Percentiles rank a stretch among this genome's conserved stretches.
These are phyloP conservation scores for Porites rus DNA, from an alignment of 92 coral and sea anemone genomes.

Conservation along the genomic window DNA sequence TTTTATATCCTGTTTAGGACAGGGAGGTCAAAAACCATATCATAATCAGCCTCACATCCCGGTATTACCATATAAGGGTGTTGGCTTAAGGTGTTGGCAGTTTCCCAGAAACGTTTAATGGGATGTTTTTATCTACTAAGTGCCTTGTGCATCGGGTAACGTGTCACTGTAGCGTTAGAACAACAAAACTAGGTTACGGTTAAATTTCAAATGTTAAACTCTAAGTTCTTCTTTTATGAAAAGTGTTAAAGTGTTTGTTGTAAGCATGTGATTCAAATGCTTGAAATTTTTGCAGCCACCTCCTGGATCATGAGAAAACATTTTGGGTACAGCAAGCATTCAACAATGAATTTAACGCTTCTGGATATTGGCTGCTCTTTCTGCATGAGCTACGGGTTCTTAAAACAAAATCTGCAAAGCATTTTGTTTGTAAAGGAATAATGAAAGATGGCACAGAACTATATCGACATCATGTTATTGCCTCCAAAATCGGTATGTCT, in stretches of 20 bases:
- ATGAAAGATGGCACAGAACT: constrained; percentile 73
- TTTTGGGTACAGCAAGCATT: constrained; percentile 76
- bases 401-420: constrained; percentile 57
- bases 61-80: no score
- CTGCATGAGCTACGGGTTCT: constrained; percentile 55
- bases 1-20: no score
- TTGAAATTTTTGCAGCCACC: constrained; percentile 16
- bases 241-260: background rate
- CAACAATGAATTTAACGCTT: constrained; percentile 64
- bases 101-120: no score
- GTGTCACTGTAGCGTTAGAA: no score
- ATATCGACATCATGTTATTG: constrained; percentile 77
- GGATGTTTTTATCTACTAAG: no score
- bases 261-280: background rate
- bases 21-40: no score
- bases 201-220: no score
- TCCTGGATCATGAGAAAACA: constrained; percentile 61
- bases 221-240: no score
- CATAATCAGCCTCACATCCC: no score
- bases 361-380: constrained; percentile 11
- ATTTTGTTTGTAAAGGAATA: constrained; percentile 73
- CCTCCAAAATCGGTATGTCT: constrained; percentile 36
- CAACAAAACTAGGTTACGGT: no score
- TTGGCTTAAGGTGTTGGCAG: no score
- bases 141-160: no score